Evolutionary conservation across 2,797 vertebrate genomes (phyloP).

Genomic region (Poecilia gillii): DNA sequence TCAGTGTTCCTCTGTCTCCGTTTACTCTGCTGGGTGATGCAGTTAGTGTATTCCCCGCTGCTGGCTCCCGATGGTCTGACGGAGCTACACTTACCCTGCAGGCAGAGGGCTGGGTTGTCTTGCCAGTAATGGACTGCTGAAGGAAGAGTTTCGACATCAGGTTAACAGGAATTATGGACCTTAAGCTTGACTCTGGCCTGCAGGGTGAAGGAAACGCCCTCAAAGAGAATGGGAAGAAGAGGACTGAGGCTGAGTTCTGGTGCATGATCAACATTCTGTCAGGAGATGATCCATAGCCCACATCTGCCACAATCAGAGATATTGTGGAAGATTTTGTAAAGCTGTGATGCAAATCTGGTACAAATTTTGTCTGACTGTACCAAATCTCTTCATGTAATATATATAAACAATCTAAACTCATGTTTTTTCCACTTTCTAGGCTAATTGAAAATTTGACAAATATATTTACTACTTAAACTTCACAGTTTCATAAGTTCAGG

Average conservation of each 20-base stretch:
- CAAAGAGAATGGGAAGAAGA: slow-evolving; percentile 67
- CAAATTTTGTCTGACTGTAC: not conserved
- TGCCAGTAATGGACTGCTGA: slow-evolving; percentile 79
- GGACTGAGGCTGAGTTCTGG: slow-evolving; percentile 51
- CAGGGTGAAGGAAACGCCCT: slow-evolving; percentile 74
- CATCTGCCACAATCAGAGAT: not conserved
- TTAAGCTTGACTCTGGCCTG: slow-evolving; percentile 58
- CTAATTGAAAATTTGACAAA: not conserved
- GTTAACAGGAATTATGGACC: slow-evolving; percentile 80
- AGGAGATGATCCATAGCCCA: slow-evolving; percentile 27
- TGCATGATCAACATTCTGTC: slow-evolving; percentile 38
- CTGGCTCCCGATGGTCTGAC: slow-evolving; percentile 73
- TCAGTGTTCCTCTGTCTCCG: slow-evolving; percentile 59
- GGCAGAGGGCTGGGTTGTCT: slow-evolving; percentile 76
- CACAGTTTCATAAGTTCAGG: not conserved
- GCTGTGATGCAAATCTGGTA: not conserved
- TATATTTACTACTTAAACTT: not conserved
- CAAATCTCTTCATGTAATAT: not conserved
- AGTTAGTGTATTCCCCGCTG: slow-evolving; percentile 64
- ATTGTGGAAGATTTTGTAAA: not conserved
- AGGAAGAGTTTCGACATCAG: slow-evolving; percentile 78
- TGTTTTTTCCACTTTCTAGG: not conserved
- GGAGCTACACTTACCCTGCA: slow-evolving; percentile 68
- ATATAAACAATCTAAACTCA: not conserved
- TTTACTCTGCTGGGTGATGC: slow-evolving; percentile 74